These are phyloP conservation scores for Troides aeacus DNA, from an alignment of 2,888 invertebrate genomes.

Conservation along the genomic window DNA sequence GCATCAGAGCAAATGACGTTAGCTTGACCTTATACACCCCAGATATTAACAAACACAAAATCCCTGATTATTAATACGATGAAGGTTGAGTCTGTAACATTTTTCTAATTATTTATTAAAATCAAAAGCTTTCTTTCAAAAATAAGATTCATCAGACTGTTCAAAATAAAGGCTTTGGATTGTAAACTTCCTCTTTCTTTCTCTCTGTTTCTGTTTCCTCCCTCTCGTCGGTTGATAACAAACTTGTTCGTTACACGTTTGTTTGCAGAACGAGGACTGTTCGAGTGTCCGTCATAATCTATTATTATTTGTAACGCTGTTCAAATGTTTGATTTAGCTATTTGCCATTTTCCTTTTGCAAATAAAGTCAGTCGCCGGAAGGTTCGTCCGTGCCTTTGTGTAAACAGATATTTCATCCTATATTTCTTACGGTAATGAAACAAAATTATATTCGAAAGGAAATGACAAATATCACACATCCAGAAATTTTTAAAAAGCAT, in stretches of 20 bases:
- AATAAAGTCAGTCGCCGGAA: conserved; percentile 17
- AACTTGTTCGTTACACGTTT: background rate
- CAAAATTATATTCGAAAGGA: conserved; percentile 1
- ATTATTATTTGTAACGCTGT: conserved; percentile 30
- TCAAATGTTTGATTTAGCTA: conserved; percentile 22
- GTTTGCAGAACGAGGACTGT: conserved; percentile 2
- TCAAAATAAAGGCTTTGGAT: background rate
- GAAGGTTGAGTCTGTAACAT: too few species aligned
- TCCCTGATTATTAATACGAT: too few species aligned
- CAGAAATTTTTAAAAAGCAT: too few species aligned
- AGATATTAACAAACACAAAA: too few species aligned
- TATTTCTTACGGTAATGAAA: conserved; percentile 1
- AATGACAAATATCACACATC: too few species aligned
- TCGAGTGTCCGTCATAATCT: conserved; percentile 17
- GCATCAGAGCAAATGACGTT: too few species aligned
- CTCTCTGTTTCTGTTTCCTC: too few species aligned
- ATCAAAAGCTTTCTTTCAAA: background rate
- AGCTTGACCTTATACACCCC: too few species aligned
- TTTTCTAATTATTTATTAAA: too few species aligned
- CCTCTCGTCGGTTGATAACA: background rate
- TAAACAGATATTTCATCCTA: conserved; percentile 9
- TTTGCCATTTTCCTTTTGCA: conserved; percentile 16
- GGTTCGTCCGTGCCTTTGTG: conserved; percentile 12
- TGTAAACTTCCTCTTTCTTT: background rate
- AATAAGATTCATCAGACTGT: background rate